These are phyloP conservation scores for Bombus waltoni DNA, from an alignment of 1,140 invertebrate species.

Conservation along the genomic window DNA sequence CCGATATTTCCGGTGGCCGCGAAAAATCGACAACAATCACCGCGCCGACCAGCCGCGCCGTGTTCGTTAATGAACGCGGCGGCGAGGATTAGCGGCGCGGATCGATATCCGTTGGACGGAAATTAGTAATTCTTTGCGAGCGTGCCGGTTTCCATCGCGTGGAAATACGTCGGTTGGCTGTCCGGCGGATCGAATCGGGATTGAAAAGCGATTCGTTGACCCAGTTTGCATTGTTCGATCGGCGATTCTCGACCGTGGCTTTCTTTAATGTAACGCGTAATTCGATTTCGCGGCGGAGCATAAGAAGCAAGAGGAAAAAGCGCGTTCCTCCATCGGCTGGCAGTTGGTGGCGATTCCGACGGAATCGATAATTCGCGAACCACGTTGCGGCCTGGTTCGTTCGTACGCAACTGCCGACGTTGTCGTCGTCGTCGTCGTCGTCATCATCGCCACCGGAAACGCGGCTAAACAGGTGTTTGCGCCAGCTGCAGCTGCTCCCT, in stretches of 20 bases:
- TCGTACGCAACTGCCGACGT: background rate
- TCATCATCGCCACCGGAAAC: conserved; percentile 51
- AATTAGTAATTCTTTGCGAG: conserved; percentile 28
- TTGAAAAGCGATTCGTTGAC: conserved; percentile 24
- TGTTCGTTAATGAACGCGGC: conserved; percentile 8
- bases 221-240: background rate
- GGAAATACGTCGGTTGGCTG: background rate
- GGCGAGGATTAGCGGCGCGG: background rate
- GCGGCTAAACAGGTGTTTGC: conserved; percentile 65
- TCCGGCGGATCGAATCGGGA: background rate
- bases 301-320: too few relatives aligned
- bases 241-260: too few relatives aligned
- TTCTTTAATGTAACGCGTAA: background rate
- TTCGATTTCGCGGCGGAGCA: background rate
- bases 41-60: background rate
- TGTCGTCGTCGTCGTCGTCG: background rate
- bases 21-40: conserved; percentile 18
- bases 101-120: conserved; percentile 27
- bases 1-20: conserved; percentile 16
- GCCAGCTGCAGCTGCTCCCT: conserved; percentile 51
- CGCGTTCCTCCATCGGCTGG: background rate
- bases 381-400: background rate
- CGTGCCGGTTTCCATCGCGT: background rate
- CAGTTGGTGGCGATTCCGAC: background rate
- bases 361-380: background rate